Evolutionary conservation across 2,797 vertebrate genomes (phyloP).

Genomic region (Hydrolagus colliei): DNA sequence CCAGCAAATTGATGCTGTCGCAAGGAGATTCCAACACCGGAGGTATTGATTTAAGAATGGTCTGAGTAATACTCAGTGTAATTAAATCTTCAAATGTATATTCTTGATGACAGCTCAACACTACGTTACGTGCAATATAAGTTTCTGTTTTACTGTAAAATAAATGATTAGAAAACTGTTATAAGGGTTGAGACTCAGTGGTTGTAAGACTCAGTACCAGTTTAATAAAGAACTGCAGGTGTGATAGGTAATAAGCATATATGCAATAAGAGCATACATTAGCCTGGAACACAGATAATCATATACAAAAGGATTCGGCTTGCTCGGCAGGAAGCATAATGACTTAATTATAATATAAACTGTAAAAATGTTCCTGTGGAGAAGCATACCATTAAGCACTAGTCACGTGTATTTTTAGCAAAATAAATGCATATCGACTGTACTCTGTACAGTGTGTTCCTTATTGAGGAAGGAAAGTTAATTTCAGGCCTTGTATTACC

Average conservation of each 20-base stretch:
- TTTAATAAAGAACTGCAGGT: not conserved
- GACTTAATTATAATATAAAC: conserved; percentile 22
- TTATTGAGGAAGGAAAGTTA: not conserved
- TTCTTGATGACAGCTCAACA: not conserved
- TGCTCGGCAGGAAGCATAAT: not conserved
- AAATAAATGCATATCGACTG: conserved; percentile 17
- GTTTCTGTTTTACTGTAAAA: no score
- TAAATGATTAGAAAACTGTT: not conserved
- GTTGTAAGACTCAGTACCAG: not conserved
- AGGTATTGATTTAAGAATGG: not conserved
- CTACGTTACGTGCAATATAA: not conserved
- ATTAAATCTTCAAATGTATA: not conserved
- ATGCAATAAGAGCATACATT: not conserved
- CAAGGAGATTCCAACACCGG: not conserved
- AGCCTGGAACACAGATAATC: not conserved
- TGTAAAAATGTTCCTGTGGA: not conserved
- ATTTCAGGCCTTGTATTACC: no score
- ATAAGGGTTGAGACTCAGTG: no score
- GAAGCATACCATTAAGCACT: not conserved
- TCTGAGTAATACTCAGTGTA: not conserved
- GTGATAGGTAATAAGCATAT: not conserved
- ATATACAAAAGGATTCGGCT: not conserved
- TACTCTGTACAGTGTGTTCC: not conserved
- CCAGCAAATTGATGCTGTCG: not conserved
- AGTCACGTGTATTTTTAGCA: not conserved